Evolutionary conservation across 2,113 vertebrate species (phyloP).

Genomic region (Centropristis striata): DNA sequence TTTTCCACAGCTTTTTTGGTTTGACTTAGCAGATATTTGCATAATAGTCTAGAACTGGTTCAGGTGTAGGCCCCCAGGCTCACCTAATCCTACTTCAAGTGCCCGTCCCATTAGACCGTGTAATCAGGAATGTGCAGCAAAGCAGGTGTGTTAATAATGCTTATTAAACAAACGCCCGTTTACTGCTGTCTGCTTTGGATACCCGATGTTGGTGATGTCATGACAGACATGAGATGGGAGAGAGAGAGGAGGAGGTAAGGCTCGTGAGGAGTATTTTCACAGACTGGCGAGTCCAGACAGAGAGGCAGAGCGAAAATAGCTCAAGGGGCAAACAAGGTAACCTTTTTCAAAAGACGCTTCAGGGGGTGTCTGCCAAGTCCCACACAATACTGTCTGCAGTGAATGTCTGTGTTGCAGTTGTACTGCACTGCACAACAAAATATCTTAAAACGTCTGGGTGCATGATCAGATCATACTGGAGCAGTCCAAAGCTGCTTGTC

Average conservation of each 20-base stretch:
- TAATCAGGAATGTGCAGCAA: slow-evolving; percentile 86
- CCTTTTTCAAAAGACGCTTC: slow-evolving; percentile 83
- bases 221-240: slow-evolving; percentile 68
- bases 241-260: slow-evolving; percentile 64
- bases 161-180: slow-evolving; percentile 77
- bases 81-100: slow-evolving; percentile 78
- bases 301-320: slow-evolving; percentile 82
- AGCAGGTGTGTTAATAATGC: slow-evolving; percentile 85
- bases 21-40: slow-evolving; percentile 55
- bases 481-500: slow-evolving; percentile 37
- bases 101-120: slow-evolving; percentile 80
- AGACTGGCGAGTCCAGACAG: slow-evolving; percentile 83
- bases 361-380: slow-evolving; percentile 84
- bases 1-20: slow-evolving; percentile 50
- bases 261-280: slow-evolving; percentile 81
- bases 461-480: slow-evolving; percentile 54
- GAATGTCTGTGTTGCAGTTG: slow-evolving; percentile 71
- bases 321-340: slow-evolving; percentile 85
- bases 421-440: slow-evolving; percentile 69
- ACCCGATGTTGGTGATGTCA: slow-evolving; percentile 80
- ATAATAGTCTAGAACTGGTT: slow-evolving; percentile 78
- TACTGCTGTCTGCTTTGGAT: slow-evolving; percentile 85
- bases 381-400: slow-evolving; percentile 83
- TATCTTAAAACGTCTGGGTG: slow-evolving; percentile 62
- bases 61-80: slow-evolving; percentile 90